Conservation (phyloP, 2,888 invertebrate species). For the Plemyria rubiginata region DNA sequence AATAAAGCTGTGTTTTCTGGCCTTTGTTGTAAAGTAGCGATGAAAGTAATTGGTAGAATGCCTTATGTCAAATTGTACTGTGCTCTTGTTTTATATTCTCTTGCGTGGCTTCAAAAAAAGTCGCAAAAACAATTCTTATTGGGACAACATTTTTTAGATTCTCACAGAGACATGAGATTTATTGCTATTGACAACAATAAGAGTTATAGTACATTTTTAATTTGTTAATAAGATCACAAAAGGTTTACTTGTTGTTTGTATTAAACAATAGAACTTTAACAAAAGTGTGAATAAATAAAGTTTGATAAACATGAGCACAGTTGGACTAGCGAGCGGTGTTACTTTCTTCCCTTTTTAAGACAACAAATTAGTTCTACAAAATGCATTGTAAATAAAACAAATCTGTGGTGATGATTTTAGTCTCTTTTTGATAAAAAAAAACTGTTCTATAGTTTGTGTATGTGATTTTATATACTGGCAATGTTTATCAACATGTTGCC, state of each 20-base stretch:
- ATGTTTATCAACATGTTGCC: slow-evolving; percentile 36
- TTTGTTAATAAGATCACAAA: not conserved
- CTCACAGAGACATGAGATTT: not conserved
- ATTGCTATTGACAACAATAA: not conserved
- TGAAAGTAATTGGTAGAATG: not conserved
- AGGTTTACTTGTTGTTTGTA: not conserved
- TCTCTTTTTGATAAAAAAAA: slow-evolving; percentile 17
- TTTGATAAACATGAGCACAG: not conserved
- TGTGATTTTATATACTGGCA: slow-evolving; percentile 28
- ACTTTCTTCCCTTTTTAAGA: not conserved
- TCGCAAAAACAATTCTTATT: not conserved
- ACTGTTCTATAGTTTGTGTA: slow-evolving; percentile 5
- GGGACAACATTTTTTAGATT: not conserved
- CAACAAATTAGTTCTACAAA: slow-evolving; percentile 13
- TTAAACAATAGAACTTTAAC: not conserved
- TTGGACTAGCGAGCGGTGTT: not conserved
- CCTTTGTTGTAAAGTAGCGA: not conserved
- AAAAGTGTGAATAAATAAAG: not conserved
- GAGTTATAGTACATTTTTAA: not conserved
- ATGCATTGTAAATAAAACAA: slow-evolving; percentile 13
- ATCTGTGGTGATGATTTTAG: not conserved
- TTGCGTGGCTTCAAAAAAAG: not conserved
- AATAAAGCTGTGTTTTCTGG: not conserved
- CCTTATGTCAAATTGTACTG: not conserved
- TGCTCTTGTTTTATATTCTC: not conserved